phyloP scores from a whole-genome alignment of 2,113 vertebrate genomes.

The Alces alces region DNA sequence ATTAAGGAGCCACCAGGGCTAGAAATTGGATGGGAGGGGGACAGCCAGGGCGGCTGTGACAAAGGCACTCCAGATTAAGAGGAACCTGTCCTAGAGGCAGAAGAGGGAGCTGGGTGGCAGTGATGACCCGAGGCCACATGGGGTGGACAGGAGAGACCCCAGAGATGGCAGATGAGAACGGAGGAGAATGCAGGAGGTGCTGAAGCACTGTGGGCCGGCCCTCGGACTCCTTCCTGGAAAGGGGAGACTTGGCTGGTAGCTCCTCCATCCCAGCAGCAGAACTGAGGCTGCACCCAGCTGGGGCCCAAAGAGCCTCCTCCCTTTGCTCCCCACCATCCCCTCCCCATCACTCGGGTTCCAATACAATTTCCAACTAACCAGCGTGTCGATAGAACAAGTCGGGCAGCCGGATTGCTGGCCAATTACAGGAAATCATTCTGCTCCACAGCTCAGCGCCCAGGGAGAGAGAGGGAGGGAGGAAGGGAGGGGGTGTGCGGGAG shows the following conservation, averaged over 20 bases:
- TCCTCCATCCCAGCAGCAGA: neutral
- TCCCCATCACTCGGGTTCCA: constrained; percentile 63
- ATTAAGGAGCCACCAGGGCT: neutral
- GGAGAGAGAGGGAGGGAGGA: neutral
- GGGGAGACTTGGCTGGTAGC: neutral
- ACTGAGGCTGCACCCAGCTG: neutral
- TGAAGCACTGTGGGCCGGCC: neutral
- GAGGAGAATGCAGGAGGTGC: neutral
- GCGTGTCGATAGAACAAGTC: constrained; percentile 75
- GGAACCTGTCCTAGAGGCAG: neutral
- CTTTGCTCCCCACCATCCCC: neutral
- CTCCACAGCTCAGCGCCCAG: constrained; percentile 62
- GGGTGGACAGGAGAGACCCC: no score
- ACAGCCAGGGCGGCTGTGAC: neutral
- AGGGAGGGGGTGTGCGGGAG: neutral
- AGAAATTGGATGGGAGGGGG: neutral
- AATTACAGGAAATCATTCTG: constrained; percentile 78
- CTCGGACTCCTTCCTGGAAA: neutral
- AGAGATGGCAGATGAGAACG: neutral
- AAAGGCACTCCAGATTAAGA: neutral
- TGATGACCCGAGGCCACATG: neutral
- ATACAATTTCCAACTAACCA: constrained; percentile 76
- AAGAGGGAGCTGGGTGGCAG: neutral
- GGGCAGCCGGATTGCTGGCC: constrained; percentile 61
- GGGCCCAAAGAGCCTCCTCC: neutral